Conservation (phyloP, 1,140 invertebrate genomes). For the Fopius arisanus region DNA sequence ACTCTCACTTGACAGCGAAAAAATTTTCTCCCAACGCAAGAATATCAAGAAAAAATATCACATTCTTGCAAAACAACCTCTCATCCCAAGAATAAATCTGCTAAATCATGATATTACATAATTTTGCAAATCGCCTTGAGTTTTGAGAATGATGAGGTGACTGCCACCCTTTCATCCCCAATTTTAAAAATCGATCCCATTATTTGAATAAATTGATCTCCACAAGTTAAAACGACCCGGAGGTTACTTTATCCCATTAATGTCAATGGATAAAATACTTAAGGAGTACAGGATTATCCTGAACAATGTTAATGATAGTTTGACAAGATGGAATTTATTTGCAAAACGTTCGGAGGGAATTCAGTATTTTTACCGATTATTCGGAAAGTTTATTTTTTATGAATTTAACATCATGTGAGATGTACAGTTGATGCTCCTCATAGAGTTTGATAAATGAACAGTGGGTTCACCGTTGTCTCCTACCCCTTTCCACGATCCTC, state of each 20-base stretch:
- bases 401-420: neutral
- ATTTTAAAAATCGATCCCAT: neutral
- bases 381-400: neutral
- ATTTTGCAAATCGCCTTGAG: no score
- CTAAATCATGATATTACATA: no score
- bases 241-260: constrained; percentile 47
- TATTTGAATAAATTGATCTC: neutral
- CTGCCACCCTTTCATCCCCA: neutral
- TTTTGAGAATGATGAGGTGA: neutral
- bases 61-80: no score
- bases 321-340: constrained; percentile 39
- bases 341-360: neutral
- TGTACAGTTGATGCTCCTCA: neutral
- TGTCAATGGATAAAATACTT: constrained; percentile 44
- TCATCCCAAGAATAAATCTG: neutral
- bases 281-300: constrained; percentile 43
- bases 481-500: constrained; percentile 30
- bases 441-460: constrained; percentile 52
- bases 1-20: no score
- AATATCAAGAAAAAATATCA: no score
- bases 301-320: constrained; percentile 52
- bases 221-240: constrained; percentile 40
- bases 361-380: no score
- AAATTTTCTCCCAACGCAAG: no score
- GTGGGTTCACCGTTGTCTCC: constrained; percentile 33